Conservation (phyloP, 2,888 invertebrate species). For the Conops quadrifasciatus region DNA sequence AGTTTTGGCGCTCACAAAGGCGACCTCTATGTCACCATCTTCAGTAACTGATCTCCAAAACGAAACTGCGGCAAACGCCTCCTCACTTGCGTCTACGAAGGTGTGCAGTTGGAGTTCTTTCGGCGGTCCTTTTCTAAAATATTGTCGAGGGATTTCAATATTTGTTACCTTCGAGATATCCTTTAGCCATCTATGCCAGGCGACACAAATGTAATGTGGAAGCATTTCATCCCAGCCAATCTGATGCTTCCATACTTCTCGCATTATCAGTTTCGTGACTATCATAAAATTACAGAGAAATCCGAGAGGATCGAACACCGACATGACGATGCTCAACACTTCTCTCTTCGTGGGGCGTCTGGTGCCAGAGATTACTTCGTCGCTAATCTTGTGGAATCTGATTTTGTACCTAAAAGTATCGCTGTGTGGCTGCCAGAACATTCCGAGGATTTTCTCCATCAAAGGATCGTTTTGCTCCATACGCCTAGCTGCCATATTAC, state of each 20-base stretch:
- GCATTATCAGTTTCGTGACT: conserved; percentile 36
- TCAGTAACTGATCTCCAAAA: not conserved
- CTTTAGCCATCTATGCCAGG: conserved; percentile 29
- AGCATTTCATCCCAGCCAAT: conserved; percentile 26
- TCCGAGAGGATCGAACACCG: conserved; percentile 35
- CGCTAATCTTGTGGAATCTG: conserved; percentile 33
- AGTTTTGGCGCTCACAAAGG: conserved; percentile 12
- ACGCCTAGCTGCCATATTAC: conserved; percentile 15
- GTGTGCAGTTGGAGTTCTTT: conserved; percentile 1
- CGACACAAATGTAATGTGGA: not conserved
- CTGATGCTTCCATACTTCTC: conserved; percentile 35
- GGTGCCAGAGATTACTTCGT: conserved; percentile 32
- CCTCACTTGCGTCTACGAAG: conserved; percentile 13
- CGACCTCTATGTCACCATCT: not conserved
- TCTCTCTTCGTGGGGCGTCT: not conserved
- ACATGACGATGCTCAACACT: conserved; percentile 31
- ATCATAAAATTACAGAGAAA: conserved; percentile 34
- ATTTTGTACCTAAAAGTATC: conserved; percentile 38
- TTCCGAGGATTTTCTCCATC: conserved; percentile 29
- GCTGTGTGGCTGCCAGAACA: conserved; percentile 35
- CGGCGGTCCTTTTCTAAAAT: conserved; percentile 3
- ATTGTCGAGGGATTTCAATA: conserved; percentile 32
- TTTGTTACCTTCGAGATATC: conserved; percentile 9
- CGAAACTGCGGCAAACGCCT: conserved; percentile 1
- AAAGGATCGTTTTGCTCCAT: not conserved